These are phyloP conservation scores for Lamprologus ornatipinnis DNA, from an alignment of 2,113 vertebrate genomes.

Conservation along the genomic window DNA sequence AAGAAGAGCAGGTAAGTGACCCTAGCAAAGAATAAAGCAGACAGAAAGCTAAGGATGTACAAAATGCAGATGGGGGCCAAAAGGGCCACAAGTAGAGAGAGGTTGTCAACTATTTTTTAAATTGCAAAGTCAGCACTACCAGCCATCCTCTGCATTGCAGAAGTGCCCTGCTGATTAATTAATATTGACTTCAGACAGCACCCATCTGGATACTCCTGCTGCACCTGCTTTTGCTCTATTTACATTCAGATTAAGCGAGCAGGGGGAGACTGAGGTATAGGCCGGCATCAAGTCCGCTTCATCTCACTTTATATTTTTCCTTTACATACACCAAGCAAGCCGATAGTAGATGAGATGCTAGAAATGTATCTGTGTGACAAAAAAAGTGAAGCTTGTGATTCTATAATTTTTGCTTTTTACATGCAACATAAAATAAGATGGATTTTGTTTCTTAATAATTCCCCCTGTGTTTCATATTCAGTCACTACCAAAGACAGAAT, in stretches of 20 bases:
- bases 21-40: not conserved
- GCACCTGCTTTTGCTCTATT: conserved; percentile 1
- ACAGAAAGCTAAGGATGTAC: not conserved
- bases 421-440: not conserved
- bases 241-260: not conserved
- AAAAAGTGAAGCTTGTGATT: not conserved
- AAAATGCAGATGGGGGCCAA: not conserved
- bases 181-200: conserved; percentile 37
- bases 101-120: not conserved
- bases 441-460: not conserved
- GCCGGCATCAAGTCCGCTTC: not conserved
- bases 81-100: not conserved
- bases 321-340: not conserved
- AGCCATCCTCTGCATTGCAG: conserved; percentile 53
- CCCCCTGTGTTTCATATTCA: not conserved
- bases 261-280: not conserved
- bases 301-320: not conserved
- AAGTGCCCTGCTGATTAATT: conserved; percentile 60
- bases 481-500: not conserved
- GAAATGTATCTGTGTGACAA: not conserved
- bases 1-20: not conserved
- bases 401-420: not conserved
- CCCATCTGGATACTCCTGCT: conserved; percentile 32
- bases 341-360: not conserved
- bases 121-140: conserved; percentile 50